Evolutionary conservation across 2,113 vertebrate genomes (phyloP).

Genomic region (Cichladusa arquata): DNA sequence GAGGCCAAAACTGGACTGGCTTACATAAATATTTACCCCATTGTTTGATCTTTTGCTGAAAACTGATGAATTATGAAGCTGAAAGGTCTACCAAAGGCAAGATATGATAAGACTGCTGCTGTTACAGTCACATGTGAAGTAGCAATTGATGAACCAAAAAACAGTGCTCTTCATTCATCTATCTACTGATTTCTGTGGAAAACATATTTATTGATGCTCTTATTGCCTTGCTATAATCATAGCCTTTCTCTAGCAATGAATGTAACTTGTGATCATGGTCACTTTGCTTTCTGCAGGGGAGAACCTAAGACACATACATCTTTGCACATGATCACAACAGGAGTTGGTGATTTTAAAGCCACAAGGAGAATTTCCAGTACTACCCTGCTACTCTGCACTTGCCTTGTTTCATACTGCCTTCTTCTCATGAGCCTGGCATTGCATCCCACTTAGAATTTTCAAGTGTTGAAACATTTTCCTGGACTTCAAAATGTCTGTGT

Average conservation of each 20-base stretch:
- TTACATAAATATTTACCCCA: background rate
- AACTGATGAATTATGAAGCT: background rate
- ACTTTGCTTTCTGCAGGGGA: background rate
- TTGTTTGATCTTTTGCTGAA: background rate
- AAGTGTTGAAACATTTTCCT: background rate
- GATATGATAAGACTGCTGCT: background rate
- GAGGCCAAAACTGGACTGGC: background rate
- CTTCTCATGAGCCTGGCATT: background rate
- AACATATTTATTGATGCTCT: background rate
- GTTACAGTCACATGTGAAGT: background rate
- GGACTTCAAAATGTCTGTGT: background rate
- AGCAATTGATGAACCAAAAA: background rate
- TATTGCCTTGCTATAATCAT: background rate
- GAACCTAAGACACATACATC: background rate
- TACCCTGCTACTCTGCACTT: background rate
- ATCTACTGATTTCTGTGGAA: background rate
- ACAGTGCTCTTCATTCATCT: background rate
- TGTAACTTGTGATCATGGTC: background rate
- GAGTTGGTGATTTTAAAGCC: background rate
- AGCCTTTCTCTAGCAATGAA: background rate
- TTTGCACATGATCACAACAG: background rate
- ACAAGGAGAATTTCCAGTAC: background rate
- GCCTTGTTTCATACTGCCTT: background rate
- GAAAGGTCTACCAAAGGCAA: background rate
- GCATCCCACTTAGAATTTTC: background rate